Evolutionary conservation across 2,113 vertebrate species (phyloP).

Genomic region (Tetrao urogallus): DNA sequence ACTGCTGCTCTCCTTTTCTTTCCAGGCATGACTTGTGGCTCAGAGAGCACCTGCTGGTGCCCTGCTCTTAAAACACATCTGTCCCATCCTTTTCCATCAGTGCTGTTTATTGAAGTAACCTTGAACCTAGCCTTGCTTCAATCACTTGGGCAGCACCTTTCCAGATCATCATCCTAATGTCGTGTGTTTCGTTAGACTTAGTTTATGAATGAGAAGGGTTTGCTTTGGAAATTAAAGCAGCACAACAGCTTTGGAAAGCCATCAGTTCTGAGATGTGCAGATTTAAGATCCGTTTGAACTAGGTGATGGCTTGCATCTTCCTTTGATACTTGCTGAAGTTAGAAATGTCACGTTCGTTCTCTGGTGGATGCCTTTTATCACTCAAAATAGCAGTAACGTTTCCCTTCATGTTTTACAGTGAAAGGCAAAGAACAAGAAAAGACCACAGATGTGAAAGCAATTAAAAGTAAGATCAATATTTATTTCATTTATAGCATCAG

Average conservation of each 20-base stretch:
- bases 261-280: background rate
- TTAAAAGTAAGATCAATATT: conserved; percentile 84
- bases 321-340: background rate
- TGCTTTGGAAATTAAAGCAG: background rate
- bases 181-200: background rate
- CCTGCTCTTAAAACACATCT: background rate
- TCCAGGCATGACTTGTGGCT: background rate
- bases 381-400: conserved; percentile 3
- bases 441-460: conserved; percentile 83
- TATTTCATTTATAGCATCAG: background rate
- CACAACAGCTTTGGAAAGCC: background rate
- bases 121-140: background rate
- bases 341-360: background rate
- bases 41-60: background rate
- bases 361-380: background rate
- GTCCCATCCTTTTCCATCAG: background rate
- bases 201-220: background rate
- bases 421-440: conserved; percentile 95
- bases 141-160: background rate
- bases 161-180: background rate
- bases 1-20: background rate
- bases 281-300: background rate
- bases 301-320: background rate
- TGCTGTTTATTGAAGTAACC: background rate
- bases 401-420: conserved; percentile 80